Base-by-base conservation (phyloP, 2,113 vertebrate species). In the Caracal caracal region DNA sequence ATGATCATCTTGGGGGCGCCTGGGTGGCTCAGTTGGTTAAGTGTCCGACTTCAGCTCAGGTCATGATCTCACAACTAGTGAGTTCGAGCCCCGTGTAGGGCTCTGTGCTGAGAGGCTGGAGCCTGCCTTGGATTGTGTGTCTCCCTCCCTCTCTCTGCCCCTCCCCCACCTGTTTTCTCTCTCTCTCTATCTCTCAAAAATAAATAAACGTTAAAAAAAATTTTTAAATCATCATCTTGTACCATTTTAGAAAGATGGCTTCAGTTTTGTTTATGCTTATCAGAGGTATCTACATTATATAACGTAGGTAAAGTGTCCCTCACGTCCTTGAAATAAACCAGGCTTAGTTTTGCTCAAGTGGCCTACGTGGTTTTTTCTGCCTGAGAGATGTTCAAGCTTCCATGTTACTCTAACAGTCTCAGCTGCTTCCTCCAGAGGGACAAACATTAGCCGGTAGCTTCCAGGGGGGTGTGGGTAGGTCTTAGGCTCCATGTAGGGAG, bases 271-370 rank as follows among this genome's bases (percentile, higher is more conserved):
- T 43, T 73, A 73, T 53, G 40, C 40, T 73, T 63, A n/a, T 63
- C 85, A 73, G 26, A 63, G 33, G 20, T 47, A 51, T 51, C 82
- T 71, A 56, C 43, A 88, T 73, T 13, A 51, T 81, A 88, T 37
- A 82, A 63, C 40, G 24, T 33, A 10, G 35, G 40, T 37, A 49
- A 59, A 15, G 16, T 40, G 37, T 82, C 13, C 0, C 66, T 63
- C 56, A 40, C 26, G 26, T 94, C 61, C n/a, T 40, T 88, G 43
- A 94, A 94, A 35, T 63, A 88, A 94, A 26, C n/a, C 37, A 94
- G 68, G 81, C n/a, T 94, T 51, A 40, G 22, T 82, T 51, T 47
- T 84, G 68, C 26, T 49, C 63, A 24, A 56, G 6, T 71, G 37
- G 35, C 22, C 19, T 59, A 63, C 40, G 26, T 63, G 28, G 43